phyloP scores from a whole-genome alignment of 2,888 invertebrate species.

The Lepidonotus clava region DNA sequence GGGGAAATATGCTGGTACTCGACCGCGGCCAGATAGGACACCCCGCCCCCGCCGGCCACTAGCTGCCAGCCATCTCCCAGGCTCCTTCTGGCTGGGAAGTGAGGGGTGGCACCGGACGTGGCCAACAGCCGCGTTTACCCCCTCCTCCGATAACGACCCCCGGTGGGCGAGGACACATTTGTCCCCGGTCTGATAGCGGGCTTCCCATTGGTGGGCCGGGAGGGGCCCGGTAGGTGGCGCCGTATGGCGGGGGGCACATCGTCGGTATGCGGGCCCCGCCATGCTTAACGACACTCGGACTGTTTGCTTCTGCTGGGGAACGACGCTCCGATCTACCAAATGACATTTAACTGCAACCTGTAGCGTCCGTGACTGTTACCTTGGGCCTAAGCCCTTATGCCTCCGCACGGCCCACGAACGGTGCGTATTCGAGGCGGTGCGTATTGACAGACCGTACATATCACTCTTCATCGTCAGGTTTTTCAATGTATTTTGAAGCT shows the following conservation, averaged over 20 bases:
- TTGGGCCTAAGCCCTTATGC: too few species aligned
- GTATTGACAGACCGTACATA: too few species aligned
- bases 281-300: too few species aligned
- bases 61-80: background rate
- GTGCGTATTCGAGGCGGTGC: too few species aligned
- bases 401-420: too few species aligned
- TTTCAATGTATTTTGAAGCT: too few species aligned
- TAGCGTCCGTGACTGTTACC: too few species aligned
- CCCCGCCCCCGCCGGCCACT: background rate
- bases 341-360: conserved; percentile 22
- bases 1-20: conserved; percentile 14
- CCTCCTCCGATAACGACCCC: conserved; percentile 31
- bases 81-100: background rate
- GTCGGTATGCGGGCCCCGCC: too few species aligned
- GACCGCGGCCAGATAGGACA: conserved; percentile 31
- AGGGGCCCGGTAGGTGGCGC: background rate
- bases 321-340: too few species aligned
- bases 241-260: background rate
- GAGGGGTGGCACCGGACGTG: background rate
- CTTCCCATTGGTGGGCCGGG: background rate
- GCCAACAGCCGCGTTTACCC: background rate
- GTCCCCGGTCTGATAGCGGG: conserved; percentile 31
- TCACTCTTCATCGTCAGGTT: too few species aligned
- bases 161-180: conserved; percentile 29
- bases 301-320: too few species aligned